These are phyloP conservation scores for Prorops nasuta DNA, from an alignment of 1,140 invertebrate species.

Conservation along the genomic window DNA sequence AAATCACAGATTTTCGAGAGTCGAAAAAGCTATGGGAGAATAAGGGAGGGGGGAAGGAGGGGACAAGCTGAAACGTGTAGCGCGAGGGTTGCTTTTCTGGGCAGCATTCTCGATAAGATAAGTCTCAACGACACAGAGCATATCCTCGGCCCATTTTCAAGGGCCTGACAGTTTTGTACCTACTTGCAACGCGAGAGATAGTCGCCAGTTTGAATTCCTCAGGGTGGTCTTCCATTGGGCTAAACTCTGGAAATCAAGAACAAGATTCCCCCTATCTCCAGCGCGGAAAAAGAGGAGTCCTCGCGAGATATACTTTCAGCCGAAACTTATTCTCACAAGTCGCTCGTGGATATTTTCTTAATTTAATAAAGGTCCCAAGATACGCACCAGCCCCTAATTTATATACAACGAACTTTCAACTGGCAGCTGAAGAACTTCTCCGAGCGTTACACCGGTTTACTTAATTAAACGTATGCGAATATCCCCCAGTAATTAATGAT, in stretches of 20 bases:
- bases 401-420: no score
- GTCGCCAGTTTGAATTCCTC: conserved; percentile 13
- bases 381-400: no score
- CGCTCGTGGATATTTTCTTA: no score
- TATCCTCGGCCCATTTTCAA: conserved; percentile 20
- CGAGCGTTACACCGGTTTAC: no score
- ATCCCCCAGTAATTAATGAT: no score
- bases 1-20: conserved; percentile 31
- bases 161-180: conserved; percentile 34
- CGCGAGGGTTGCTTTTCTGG: conserved; percentile 23
- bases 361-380: no score
- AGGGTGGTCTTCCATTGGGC: conserved; percentile 19
- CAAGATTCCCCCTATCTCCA: not conserved
- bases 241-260: no score
- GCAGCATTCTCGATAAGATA: conserved; percentile 35
- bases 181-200: conserved; percentile 30
- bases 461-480: no score
- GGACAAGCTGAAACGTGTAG: conserved; percentile 6
- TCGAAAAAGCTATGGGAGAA: not conserved
- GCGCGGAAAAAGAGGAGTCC: conserved; percentile 2
- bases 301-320: conserved; percentile 5
- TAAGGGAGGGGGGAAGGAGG: not conserved
- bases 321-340: no score
- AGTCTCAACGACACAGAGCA: conserved; percentile 4
- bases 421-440: no score